Evolutionary conservation across 1,140 invertebrate genomes (phyloP).

Genomic region (Brachionus rubens): DNA sequence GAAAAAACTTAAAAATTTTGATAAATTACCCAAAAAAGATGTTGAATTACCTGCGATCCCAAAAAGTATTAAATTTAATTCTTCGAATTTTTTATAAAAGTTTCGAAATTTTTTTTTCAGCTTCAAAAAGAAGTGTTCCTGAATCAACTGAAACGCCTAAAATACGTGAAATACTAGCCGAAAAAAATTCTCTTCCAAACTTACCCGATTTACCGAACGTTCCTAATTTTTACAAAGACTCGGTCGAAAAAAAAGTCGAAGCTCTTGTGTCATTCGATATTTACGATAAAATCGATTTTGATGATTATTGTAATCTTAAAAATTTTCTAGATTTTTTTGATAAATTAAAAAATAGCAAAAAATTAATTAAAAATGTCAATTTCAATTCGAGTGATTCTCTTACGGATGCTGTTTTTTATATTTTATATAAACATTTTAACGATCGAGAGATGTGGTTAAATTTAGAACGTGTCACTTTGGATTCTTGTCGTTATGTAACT

Average conservation of each 20-base stretch:
- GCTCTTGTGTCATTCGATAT: not conserved
- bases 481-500: not conserved
- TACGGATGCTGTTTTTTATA: constrained; percentile 7
- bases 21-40: too few relatives aligned
- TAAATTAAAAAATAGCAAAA: not conserved
- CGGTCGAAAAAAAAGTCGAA: constrained; percentile 20
- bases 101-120: too few relatives aligned
- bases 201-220: not conserved
- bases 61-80: too few relatives aligned
- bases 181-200: not conserved
- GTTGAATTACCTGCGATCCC: too few relatives aligned
- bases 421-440: constrained; percentile 18
- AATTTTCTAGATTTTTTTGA: constrained; percentile 13
- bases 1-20: too few relatives aligned
- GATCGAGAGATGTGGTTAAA: not conserved
- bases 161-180: not conserved
- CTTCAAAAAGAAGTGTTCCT: too few relatives aligned
- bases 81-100: too few relatives aligned
- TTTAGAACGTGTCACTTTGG: not conserved
- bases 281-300: not conserved
- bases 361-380: constrained; percentile 21
- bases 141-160: too few relatives aligned
- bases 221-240: constrained; percentile 3
- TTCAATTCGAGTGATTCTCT: not conserved
- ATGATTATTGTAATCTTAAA: constrained; percentile 22